These are phyloP conservation scores for Emydura subglobosa DNA, from an alignment of 2,113 vertebrate genomes.

Conservation along the genomic window DNA sequence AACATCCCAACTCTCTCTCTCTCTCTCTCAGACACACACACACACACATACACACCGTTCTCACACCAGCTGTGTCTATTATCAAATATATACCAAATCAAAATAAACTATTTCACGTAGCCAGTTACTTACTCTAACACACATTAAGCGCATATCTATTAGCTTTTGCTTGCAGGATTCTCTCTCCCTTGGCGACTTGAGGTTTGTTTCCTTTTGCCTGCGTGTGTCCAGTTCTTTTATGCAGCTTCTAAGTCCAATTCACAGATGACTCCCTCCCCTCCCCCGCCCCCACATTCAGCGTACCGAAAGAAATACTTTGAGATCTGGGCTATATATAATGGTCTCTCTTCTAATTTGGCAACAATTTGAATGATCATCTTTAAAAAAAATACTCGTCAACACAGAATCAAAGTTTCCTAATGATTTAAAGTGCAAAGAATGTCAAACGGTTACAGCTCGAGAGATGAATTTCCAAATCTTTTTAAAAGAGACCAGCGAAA, in stretches of 20 bases:
- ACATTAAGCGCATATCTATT: background rate
- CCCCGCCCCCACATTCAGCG: background rate
- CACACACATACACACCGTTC: background rate
- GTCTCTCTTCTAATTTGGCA: background rate
- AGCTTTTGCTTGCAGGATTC: background rate
- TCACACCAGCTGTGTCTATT: background rate
- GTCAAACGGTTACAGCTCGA: background rate
- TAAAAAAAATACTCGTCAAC: background rate
- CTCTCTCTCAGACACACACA: too few relatives aligned
- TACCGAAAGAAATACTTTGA: background rate
- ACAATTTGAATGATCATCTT: background rate
- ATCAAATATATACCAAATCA: background rate
- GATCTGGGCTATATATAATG: background rate
- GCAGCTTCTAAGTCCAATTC: background rate
- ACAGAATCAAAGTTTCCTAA: background rate
- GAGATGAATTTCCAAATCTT: conserved; percentile 1
- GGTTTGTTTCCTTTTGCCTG: background rate
- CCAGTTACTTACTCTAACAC: background rate
- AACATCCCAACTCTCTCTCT: background rate
- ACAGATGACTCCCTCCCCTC: background rate
- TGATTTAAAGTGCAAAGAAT: background rate
- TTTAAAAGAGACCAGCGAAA: background rate
- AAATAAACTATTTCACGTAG: background rate
- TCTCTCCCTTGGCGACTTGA: background rate
- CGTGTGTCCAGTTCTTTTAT: background rate